Evolutionary conservation across 2,113 vertebrate genomes (phyloP).

Genomic region (Acinonyx jubatus): DNA sequence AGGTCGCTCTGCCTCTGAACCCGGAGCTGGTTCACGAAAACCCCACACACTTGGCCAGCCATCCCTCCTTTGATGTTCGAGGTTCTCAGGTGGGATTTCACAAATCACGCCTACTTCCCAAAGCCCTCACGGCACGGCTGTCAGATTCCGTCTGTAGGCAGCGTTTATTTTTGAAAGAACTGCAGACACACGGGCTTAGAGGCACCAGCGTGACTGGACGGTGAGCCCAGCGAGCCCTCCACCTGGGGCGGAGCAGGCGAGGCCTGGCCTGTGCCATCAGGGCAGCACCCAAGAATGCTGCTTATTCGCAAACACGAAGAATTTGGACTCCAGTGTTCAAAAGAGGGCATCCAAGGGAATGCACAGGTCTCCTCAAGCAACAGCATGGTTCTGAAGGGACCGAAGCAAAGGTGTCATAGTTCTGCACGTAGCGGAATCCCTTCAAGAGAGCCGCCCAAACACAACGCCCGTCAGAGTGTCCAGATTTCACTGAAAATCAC

Average conservation of each 20-base stretch:
- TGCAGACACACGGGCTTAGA: not conserved
- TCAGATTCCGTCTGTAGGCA: not conserved
- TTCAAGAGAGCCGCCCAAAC: not conserved
- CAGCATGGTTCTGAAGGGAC: not conserved
- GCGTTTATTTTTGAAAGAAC: not conserved
- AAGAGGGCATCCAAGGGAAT: not conserved
- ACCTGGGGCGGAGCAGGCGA: not conserved
- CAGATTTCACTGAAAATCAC: not conserved
- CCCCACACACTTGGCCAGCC: rapidly evolving
- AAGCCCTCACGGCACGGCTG: not conserved
- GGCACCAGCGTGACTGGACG: not conserved
- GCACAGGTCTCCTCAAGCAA: too few relatives aligned
- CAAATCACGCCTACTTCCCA: not conserved
- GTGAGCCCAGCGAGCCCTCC: rapidly evolving
- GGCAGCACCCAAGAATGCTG: rapidly evolving
- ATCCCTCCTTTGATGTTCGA: not conserved
- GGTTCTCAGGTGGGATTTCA: not conserved
- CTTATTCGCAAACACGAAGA: too few relatives aligned
- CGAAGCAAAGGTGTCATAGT: too few relatives aligned
- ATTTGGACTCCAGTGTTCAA: too few relatives aligned
- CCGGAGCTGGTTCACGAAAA: not conserved
- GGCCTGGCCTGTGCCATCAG: not conserved
- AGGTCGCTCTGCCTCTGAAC: not conserved
- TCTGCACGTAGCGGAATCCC: rapidly evolving
- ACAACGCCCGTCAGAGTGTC: rapidly evolving